Evolutionary conservation across 2,113 vertebrate species (phyloP), one percentile per base, ranked within the genome.

Genomic region (Lota lota): DNA sequence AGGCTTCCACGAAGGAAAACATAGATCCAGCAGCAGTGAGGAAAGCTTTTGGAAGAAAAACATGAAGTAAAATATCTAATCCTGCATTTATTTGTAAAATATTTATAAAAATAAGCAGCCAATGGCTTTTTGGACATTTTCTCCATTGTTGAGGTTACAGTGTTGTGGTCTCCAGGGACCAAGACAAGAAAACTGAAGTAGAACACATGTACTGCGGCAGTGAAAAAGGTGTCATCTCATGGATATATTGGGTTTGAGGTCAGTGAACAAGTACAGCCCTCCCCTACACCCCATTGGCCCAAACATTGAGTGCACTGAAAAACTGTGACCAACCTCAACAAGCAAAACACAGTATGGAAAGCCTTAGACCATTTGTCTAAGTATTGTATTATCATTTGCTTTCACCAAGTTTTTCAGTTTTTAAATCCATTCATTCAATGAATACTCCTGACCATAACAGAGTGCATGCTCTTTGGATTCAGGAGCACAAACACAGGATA

Each of bases 101-200:
- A n/a, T n/a, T n/a, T n/a, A n/a, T n/a, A n/a, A n/a, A n/a, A 74
- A 6, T 61, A 21, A 77, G 71, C 64, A 62, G 60, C 33, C 62
- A 70, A 68, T 66, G 68, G 75, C 76, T 61, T 58, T 28, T 63
- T 64, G 68, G 67, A 78, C 53, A 77, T 75, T 76, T 69, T 72
- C 79, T 78, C 80, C 24, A 86, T 91, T 87, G 69, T 77, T 64
- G 36, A 83, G 71, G 56, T 56, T 78, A 79, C 66, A 74, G 70
- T 1, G 57, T 8, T 79, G 75, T 61, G 66, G 67, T 82, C 79
- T 74, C 18, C 67, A 67, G 80, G 80, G 83, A 87, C 78, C 57
- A 54, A 61, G 74, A 69, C 67, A 54, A 56, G 14, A 67, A 58
- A 77, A 79, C 22, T 59, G 74, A 64, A 83, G 68, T 21, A 16